Evolutionary conservation across 2,797 vertebrate species (phyloP).

Genomic region (Anguilla marmorata): DNA sequence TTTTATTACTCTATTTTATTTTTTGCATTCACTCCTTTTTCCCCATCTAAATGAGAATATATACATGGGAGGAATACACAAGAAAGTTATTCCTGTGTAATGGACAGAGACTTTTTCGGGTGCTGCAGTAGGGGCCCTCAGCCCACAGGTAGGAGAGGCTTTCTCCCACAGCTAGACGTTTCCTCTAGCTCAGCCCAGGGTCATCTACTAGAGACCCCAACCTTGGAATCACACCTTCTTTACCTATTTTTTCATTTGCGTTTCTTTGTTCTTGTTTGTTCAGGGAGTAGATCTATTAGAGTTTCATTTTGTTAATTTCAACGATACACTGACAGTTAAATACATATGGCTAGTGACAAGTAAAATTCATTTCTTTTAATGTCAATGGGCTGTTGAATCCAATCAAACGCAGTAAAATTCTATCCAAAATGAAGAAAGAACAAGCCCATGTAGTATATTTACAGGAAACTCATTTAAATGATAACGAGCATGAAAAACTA

Average conservation of each 20-base stretch:
- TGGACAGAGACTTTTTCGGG: background rate
- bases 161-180: conserved; percentile 23
- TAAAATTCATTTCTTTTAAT: conserved; percentile 36
- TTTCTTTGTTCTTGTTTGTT: background rate
- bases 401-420: conserved; percentile 25
- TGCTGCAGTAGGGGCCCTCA: conserved; percentile 24
- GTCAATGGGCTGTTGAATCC: conserved; percentile 41
- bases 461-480: conserved; percentile 34
- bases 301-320: conserved; percentile 5
- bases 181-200: conserved; percentile 25
- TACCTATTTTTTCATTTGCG: conserved; percentile 2
- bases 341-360: background rate
- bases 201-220: conserved; percentile 27
- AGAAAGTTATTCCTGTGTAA: background rate
- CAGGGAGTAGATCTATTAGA: conserved; percentile 28
- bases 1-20: background rate
- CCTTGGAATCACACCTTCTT: conserved; percentile 32
- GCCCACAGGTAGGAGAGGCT: conserved; percentile 11
- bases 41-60: conserved; percentile 15
- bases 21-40: conserved; percentile 17
- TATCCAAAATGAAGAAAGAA: conserved; percentile 36
- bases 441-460: conserved; percentile 27
- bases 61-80: conserved; percentile 16
- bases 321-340: background rate
- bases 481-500: conserved; percentile 24